Evolutionary conservation across 2,888 invertebrate genomes (phyloP).

Genomic region (Chrysolina haemoptera): DNA sequence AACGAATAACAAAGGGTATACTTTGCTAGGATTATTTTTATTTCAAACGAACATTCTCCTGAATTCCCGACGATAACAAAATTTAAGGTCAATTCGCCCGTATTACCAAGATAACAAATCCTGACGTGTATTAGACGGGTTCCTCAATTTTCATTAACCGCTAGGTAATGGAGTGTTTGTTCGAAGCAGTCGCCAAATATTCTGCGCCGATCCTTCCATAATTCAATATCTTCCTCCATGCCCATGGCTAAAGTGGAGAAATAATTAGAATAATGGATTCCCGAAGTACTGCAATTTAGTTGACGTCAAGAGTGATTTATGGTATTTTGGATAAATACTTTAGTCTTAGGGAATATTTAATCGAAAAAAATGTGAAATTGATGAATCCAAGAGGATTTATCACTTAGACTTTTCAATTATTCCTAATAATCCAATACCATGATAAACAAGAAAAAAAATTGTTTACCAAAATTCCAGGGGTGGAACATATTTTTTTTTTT

Average conservation of each 20-base stretch:
- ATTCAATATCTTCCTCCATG: constrained; percentile 5
- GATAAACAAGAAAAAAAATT: no score
- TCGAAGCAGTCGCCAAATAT: background rate
- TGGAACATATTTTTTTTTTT: no score
- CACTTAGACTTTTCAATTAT: no score
- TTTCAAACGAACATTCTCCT: no score
- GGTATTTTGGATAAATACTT: background rate
- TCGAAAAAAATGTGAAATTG: background rate
- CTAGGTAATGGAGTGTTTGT: background rate
- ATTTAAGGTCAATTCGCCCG: no score
- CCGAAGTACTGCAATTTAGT: background rate
- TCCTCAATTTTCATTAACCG: background rate
- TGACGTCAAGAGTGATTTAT: background rate
- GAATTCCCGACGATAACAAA: no score
- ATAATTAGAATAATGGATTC: background rate
- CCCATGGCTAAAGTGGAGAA: background rate
- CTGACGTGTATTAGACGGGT: background rate
- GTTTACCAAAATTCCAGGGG: no score
- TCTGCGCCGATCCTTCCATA: background rate
- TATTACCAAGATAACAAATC: no score
- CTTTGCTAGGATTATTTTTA: no score
- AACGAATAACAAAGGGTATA: no score
- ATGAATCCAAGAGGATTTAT: no score
- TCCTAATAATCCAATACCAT: no score
- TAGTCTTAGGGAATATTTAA: background rate